Conservation (phyloP, 2,888 invertebrate genomes). For the Crioceris asparagi region DNA sequence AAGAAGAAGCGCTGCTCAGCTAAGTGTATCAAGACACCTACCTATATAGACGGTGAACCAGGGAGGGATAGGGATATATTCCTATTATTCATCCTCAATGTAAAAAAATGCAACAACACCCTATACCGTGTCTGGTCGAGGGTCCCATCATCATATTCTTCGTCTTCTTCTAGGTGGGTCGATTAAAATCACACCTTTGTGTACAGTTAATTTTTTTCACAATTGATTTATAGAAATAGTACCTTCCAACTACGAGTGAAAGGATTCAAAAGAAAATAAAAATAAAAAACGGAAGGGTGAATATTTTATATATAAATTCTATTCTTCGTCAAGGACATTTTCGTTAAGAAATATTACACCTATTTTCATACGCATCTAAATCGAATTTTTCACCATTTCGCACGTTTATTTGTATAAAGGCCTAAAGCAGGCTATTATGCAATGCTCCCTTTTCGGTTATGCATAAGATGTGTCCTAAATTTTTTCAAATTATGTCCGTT, state of each 20-base stretch:
- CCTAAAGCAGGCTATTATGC: too few relatives aligned
- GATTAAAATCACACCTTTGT: conserved; percentile 34
- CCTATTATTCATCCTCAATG: too few relatives aligned
- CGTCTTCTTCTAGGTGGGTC: conserved; percentile 31
- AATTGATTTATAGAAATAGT: conserved; percentile 32
- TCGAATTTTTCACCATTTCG: conserved; percentile 13
- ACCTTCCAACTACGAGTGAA: conserved; percentile 21
- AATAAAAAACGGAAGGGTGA: conserved; percentile 19
- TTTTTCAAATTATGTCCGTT: too few relatives aligned
- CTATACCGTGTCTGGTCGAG: conserved; percentile 29
- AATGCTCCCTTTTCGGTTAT: too few relatives aligned
- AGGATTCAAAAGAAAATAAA: conserved; percentile 15
- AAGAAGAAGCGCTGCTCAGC: too few relatives aligned
- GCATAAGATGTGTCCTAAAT: too few relatives aligned
- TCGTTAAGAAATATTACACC: conserved; percentile 3
- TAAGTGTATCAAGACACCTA: too few relatives aligned
- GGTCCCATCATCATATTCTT: too few relatives aligned
- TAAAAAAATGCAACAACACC: conserved; percentile 24
- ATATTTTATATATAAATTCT: conserved; percentile 22
- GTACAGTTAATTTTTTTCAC: conserved; percentile 24
- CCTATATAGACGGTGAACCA: too few relatives aligned
- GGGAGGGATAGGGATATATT: too few relatives aligned
- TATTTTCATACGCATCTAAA: conserved; percentile 10
- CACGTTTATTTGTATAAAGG: too few relatives aligned
- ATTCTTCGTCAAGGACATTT: background rate